Evolutionary conservation across 2,888 invertebrate genomes (phyloP), one percentile per base, ranked within the genome.

Genomic region (Baccha elongata): DNA sequence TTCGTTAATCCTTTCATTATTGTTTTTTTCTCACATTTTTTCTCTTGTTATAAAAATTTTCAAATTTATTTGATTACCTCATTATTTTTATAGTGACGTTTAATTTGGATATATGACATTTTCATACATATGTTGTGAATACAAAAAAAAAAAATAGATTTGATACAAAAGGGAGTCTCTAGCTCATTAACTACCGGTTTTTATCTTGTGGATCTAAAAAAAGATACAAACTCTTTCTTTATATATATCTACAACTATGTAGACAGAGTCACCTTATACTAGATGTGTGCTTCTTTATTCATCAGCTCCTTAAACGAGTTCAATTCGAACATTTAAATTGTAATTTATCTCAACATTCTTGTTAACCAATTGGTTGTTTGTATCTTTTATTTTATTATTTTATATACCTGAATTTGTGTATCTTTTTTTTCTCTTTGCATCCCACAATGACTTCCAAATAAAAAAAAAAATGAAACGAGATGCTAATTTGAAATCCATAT

Each of bases 401-500:
- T 11, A n/a, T 60, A 11, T 60, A 60, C 26, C 50, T 71, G 15
- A n/a, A 21, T 44, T 62, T 26, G 19, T 11, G 23, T 26, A 17
- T 50, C 13, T 35, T 15, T n/a, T n/a, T n/a, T n/a, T n/a, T n/a
- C n/a, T n/a, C 42, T 62, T 42, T 29, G 23, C 52, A 11, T 46
- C 50, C 32, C 44, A 44, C 35, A 37, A 19, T 44, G 44, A 52
- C 10, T 58, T n/a, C n/a, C n/a, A 7, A 29, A 29, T 8, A 40
- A 13, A 50, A 15, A 48, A 64, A 65, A 40, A 65, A 29, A 44
- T 29, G 65, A 48, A 15, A 40, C 19, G 44, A 65, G 68, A 83
- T 78, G 78, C 78, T 83, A 83, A 83, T 78, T 78, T 72, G 83
- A 72, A 83, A 83, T 78, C 83, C 83, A 83, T 83, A 83, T 83